Base-by-base conservation (phyloP, 1,140 invertebrate genomes). In the Paralvinella palmiformis region DNA sequence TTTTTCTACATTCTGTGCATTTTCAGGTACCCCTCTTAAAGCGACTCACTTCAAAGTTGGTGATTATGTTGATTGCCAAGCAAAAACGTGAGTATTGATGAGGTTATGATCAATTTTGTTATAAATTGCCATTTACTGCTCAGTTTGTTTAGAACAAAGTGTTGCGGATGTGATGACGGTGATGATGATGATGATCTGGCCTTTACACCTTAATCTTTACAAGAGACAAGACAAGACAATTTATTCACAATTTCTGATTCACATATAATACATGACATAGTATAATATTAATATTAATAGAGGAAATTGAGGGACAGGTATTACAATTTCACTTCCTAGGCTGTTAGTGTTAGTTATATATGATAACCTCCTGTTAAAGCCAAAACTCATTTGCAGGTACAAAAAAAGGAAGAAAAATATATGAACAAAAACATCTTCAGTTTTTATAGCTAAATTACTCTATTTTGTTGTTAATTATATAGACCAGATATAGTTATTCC, bases 11-110 rank as follows among this genome's bases (percentile, higher is more conserved):
- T n/a, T n/a, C n/a, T n/a, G n/a, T n/a, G n/a, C n/a, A n/a, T n/a
- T 74, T 75, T 45, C 64, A 81, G 84, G 96, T 45, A 97, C 94
- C 36, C 88, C 89, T n/a, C 80, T 99, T 6, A 86, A 82, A 76
- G 94, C 88, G 6, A 83, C 86, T 52, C 97, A 99, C 84, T 99
- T 91, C 78, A 85, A 87, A 79, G 87, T 91, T 68, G 96, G 96
- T 13, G 90, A 98, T 80, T 86, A 85, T 79, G 85, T 99, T 24
- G 95, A 98, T 83, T 85, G 95, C 35, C 84, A 87, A 72, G 93
- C 89, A 29, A 91, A 90, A 85, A 97, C 96, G 92, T 96, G 85
- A 87, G 86, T 85, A 64, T 45, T 52, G 22, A 66, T 62, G 32
- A 31, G 29, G 15, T 44, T n/a, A n/a, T n/a, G n/a, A 15, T 61